Conservation (phyloP, 64 coral and sea anemone species). For the Catalaphyllia jardinei region DNA sequence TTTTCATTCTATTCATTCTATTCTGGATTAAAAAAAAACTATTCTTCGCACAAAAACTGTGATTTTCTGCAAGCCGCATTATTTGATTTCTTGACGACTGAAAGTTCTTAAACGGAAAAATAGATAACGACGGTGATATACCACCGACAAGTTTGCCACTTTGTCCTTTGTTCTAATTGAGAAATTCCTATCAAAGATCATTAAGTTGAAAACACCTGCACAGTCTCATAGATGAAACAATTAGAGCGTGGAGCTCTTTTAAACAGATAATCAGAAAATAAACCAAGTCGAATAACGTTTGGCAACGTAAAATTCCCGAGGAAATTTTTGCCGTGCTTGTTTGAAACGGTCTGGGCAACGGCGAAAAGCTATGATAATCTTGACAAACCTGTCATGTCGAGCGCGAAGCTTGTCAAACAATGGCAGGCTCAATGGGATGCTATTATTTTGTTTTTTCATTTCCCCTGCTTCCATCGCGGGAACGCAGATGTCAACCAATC, state of each 20-base stretch:
- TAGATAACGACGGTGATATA: not conserved
- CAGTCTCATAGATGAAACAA: not conserved
- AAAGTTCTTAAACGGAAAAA: not conserved
- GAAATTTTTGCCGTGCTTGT: not conserved
- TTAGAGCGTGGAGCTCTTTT: not conserved
- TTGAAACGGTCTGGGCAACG: not conserved
- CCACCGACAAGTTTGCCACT: not conserved
- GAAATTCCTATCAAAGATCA: constrained; percentile 25
- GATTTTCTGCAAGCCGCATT: not conserved
- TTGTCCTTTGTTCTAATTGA: constrained; percentile 9
- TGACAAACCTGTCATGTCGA: not conserved
- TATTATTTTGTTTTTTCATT: constrained; percentile 1
- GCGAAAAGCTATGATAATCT: not conserved
- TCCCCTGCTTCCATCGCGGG: not conserved
- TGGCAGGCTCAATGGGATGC: not conserved
- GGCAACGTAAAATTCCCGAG: not conserved
- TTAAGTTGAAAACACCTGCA: not conserved
- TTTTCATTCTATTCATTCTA: not conserved
- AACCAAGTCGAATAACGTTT: not conserved
- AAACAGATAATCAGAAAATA: not conserved
- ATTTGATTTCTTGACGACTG: not conserved
- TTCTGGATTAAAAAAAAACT: too few relatives aligned
- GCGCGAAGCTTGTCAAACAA: not conserved
- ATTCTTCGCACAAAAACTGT: not conserved
- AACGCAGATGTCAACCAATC: not conserved